These are phyloP conservation scores for Prenolepis imparis DNA, from an alignment of 2,888 invertebrate species.

Conservation along the genomic window DNA sequence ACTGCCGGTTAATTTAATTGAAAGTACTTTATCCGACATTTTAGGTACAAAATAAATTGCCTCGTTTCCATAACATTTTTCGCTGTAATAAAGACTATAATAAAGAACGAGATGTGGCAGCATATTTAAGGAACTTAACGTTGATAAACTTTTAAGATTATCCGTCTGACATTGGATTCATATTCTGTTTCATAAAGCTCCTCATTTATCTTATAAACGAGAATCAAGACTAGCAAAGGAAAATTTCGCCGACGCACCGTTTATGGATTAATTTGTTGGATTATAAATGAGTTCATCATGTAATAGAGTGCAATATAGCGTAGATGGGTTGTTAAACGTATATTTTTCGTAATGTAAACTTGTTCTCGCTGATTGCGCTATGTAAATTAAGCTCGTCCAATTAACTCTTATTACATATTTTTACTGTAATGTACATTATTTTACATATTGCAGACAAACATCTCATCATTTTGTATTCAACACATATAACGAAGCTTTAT, in stretches of 20 bases:
- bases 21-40: background rate
- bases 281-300: conserved; percentile 21
- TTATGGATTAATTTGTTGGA: conserved; percentile 12
- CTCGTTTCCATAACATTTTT: background rate
- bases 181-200: conserved; percentile 21
- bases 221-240: conserved; percentile 33
- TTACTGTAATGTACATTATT: conserved; percentile 30
- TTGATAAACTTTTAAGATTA: background rate
- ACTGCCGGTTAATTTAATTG: conserved; percentile 25
- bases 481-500: conserved; percentile 28
- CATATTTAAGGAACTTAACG: conserved; percentile 28
- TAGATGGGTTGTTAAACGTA: conserved; percentile 32
- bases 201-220: conserved; percentile 41
- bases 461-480: background rate
- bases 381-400: conserved; percentile 38
- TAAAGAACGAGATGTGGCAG: background rate
- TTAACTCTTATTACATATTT: conserved; percentile 38
- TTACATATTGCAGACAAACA: conserved; percentile 11
- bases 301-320: background rate
- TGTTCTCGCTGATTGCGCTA: conserved; percentile 25
- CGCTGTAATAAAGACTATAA: background rate
- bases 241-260: conserved; percentile 17
- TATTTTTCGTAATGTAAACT: conserved; percentile 5
- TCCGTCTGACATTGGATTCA: conserved; percentile 26
- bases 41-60: conserved; percentile 5